phyloP scores from a whole-genome alignment of 2,113 vertebrate species.

The Coracopsis vasa region DNA sequence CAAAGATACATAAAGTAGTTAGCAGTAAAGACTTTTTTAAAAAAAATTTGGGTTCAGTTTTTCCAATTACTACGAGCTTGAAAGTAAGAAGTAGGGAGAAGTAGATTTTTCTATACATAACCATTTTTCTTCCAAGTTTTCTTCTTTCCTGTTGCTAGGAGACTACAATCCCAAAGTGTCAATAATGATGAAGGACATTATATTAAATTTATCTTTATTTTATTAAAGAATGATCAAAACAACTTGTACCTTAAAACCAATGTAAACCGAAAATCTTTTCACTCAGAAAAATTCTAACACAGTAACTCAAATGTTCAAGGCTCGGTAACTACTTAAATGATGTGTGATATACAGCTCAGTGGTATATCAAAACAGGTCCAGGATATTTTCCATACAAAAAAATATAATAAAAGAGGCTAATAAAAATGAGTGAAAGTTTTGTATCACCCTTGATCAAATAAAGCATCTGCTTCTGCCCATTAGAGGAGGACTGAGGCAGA shows the following conservation, averaged over 20 bases:
- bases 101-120: background rate
- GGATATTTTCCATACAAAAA: background rate
- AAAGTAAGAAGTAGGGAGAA: background rate
- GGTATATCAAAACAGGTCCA: background rate
- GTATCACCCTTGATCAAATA: background rate
- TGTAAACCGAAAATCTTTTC: background rate
- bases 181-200: background rate
- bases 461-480: background rate
- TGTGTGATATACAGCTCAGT: background rate
- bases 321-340: background rate
- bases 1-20: background rate
- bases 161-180: background rate
- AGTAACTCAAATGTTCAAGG: background rate
- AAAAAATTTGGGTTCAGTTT: background rate
- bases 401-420: background rate
- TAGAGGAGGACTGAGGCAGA: background rate
- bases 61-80: background rate
- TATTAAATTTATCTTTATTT: background rate
- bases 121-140: background rate
- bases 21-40: background rate
- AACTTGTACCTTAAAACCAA: background rate
- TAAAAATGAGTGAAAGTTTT: background rate
- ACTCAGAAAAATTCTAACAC: background rate
- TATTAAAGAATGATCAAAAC: background rate
- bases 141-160: background rate